These are phyloP conservation scores for Andrena bicolor DNA, from an alignment of 2,888 invertebrate species.

Conservation along the genomic window DNA sequence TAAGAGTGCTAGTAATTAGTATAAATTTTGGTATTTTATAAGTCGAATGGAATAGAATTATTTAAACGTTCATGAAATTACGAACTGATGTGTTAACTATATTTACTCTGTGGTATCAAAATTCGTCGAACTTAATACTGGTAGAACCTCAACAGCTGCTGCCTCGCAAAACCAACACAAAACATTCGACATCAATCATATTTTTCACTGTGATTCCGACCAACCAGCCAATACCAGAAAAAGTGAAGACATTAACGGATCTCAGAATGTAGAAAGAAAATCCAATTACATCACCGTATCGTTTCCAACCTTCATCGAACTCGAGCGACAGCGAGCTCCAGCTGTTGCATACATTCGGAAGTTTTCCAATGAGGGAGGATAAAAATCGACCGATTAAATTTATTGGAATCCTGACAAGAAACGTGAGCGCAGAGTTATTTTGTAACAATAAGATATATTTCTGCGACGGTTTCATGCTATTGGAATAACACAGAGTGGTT, in stretches of 20 bases:
- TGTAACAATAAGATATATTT: neutral
- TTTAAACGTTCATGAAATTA: too few relatives aligned
- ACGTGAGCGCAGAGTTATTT: neutral
- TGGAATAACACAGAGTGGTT: too few relatives aligned
- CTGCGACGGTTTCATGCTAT: too few relatives aligned
- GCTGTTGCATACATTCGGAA: slow-evolving; percentile 2
- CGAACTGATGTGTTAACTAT: neutral
- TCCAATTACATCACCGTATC: slow-evolving; percentile 29
- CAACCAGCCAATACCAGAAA: neutral
- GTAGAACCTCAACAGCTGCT: slow-evolving; percentile 7
- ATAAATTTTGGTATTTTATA: too few relatives aligned
- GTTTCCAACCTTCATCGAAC: slow-evolving; percentile 31
- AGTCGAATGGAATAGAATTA: too few relatives aligned
- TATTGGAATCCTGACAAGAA: neutral
- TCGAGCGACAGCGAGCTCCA: slow-evolving; percentile 5
- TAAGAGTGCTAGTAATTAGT: too few relatives aligned
- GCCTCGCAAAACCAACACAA: neutral
- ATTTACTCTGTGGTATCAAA: neutral
- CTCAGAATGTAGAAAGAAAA: slow-evolving; percentile 6
- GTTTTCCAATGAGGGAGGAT: neutral
- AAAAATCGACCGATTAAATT: slow-evolving; percentile 2
- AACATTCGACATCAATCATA: slow-evolving; percentile 25
- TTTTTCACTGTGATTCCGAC: slow-evolving; percentile 4
- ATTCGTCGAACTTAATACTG: neutral
- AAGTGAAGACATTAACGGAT: slow-evolving; percentile 15